Conservation (phyloP, 2,113 vertebrate genomes). For the Campylorhamphus procurvoides region DNA sequence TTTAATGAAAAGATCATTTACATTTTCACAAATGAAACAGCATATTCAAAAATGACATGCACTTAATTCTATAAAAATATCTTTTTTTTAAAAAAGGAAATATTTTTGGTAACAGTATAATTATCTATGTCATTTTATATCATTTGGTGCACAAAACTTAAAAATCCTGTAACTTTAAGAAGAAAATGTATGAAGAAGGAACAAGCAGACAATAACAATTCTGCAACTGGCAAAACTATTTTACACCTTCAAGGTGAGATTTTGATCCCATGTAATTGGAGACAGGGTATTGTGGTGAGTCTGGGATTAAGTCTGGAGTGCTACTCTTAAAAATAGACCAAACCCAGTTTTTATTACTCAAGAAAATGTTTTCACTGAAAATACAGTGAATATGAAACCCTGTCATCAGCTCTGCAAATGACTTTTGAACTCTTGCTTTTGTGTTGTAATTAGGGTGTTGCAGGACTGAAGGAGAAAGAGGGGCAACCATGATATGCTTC, state of each 20-base stretch:
- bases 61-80: slow-evolving; percentile 44
- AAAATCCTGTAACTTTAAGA: not conserved
- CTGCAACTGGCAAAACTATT: not conserved
- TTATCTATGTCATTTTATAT: not conserved
- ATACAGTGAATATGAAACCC: not conserved
- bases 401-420: not conserved
- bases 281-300: not conserved
- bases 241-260: not conserved
- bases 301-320: not conserved
- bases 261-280: not conserved
- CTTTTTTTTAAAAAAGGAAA: not conserved
- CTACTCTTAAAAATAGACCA: not conserved
- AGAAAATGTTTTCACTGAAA: not conserved
- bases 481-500: not conserved
- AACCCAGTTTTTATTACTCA: not conserved
- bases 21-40: slow-evolving; percentile 25
- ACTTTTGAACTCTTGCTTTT: not conserved
- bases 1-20: slow-evolving; percentile 31
- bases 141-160: not conserved
- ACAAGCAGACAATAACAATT: not conserved
- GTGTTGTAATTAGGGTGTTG: not conserved
- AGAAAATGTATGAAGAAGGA: not conserved
- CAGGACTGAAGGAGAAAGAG: not conserved
- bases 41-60: not conserved
- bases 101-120: slow-evolving; percentile 27